Evolutionary conservation across 2,797 vertebrate genomes (phyloP), one percentile per base, ranked within the genome.

Genomic region (Sebastes steindachneri): DNA sequence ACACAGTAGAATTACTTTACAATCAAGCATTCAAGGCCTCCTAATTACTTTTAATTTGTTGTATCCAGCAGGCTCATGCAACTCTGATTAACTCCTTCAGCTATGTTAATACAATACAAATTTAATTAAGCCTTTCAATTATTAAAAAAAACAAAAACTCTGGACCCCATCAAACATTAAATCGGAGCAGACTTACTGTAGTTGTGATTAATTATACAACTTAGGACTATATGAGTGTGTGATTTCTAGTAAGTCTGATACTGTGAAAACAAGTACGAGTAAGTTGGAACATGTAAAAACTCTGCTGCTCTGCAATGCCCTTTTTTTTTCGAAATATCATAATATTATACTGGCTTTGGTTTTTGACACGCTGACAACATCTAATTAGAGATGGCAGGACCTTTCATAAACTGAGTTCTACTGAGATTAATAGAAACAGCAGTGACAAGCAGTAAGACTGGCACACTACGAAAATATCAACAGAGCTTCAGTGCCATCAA

Each of bases 31-130:
- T 86, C 60, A 69, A 64, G 3, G 59, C 70, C 0, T 9, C 23
- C 48, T 79, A 81, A 86, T 87, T 75, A 77, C 68, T 84, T 81
- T 70, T 62, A 77, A 87, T 92, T 86, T 87, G 37, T 79, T 86
- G 62, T 48, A 72, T 84, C 14, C 68, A 84, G 77, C 72, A 70
- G 59, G 58, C 73, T 85, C 64, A 53, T 75, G 67, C 67, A 77
- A 84, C 74, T 76, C 80, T 85, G 68, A 87, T 88, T 72, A 91
- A 91, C 82, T 87, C 65, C 25, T 77, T 73, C 66, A 86, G 75
- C 76, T 88, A 58, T 66, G 45, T 83, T 80, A 80, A 91, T 84
- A 68, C 75, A 75, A 81, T 71, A 73, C 76, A 86, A 81, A 85
- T 74, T 72, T 51, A 84, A 70, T 65, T 48, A 87, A 51, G 31